phyloP scores from a whole-genome alignment of 1,140 invertebrate species.

The Akabosia matsudoensis region DNA sequence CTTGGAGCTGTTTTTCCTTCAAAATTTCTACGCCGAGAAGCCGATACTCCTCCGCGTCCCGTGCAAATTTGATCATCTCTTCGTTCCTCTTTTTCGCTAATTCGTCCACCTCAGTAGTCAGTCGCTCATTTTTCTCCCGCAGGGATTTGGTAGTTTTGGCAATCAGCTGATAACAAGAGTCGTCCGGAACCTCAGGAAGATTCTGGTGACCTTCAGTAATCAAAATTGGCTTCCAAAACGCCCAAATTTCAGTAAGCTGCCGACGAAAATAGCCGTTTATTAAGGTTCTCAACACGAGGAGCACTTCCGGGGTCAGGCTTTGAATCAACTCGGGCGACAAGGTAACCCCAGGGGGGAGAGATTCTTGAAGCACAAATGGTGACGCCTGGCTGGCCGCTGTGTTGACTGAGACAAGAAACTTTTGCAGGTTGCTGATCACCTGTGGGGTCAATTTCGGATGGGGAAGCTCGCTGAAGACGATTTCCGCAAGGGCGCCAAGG shows the following conservation, averaged over 20 bases:
- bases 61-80: background rate
- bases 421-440: background rate
- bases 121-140: background rate
- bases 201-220: background rate
- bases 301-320: background rate
- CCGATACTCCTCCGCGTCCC: no score
- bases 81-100: background rate
- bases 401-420: background rate
- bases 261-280: conserved; percentile 13
- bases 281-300: conserved; percentile 14
- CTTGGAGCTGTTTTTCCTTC: background rate
- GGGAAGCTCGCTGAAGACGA: conserved; percentile 6
- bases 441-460: conserved; percentile 16
- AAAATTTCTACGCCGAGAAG: background rate
- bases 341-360: background rate
- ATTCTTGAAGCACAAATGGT: background rate
- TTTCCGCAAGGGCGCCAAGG: conserved; percentile 1
- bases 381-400: background rate
- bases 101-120: conserved; percentile 7
- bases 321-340: background rate
- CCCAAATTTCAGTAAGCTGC: background rate
- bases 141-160: background rate
- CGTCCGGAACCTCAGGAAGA: background rate
- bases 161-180: background rate
- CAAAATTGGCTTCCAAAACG: conserved; percentile 16